Percentiles rank a stretch among this genome's conserved stretches.
These are phyloP conservation scores for Gallinago nigripennis DNA, from an alignment of 2,797 vertebrate species.

Conservation along the genomic window DNA sequence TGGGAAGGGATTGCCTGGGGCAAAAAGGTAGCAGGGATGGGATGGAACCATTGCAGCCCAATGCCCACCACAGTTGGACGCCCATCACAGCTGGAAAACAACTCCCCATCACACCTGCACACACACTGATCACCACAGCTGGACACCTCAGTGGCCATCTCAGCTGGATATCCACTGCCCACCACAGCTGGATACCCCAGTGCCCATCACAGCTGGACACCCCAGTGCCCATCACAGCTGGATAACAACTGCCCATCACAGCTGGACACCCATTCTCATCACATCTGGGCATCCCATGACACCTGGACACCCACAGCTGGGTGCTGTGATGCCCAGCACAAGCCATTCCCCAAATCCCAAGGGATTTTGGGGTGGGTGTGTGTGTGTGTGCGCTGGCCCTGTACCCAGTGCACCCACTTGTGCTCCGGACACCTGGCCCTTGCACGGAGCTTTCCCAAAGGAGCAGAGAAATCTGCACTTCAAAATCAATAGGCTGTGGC, in stretches of 20 bases:
- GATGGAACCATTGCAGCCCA: background rate
- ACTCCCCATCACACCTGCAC: background rate
- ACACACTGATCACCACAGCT: background rate
- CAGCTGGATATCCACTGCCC: background rate
- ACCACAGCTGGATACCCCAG: background rate
- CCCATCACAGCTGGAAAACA: background rate
- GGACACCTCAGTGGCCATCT: background rate
- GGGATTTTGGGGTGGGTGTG: background rate
- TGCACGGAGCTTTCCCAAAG: background rate
- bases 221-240: background rate
- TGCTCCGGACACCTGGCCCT: accelerated
- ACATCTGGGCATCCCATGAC: background rate
- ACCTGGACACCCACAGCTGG: background rate
- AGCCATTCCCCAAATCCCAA: background rate
- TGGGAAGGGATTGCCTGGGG: conserved; percentile 32
- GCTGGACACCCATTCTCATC: background rate
- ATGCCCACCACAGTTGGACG: background rate
- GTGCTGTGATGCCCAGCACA: background rate
- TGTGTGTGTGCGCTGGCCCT: background rate
- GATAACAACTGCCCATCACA: background rate
- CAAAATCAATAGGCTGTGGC: conserved; percentile 6
- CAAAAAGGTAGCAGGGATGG: background rate
- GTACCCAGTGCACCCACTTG: background rate
- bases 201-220: background rate
- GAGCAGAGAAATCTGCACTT: background rate